Evolutionary conservation across 1,140 invertebrate genomes (phyloP).

Genomic region (Contarinia nasturtii): DNA sequence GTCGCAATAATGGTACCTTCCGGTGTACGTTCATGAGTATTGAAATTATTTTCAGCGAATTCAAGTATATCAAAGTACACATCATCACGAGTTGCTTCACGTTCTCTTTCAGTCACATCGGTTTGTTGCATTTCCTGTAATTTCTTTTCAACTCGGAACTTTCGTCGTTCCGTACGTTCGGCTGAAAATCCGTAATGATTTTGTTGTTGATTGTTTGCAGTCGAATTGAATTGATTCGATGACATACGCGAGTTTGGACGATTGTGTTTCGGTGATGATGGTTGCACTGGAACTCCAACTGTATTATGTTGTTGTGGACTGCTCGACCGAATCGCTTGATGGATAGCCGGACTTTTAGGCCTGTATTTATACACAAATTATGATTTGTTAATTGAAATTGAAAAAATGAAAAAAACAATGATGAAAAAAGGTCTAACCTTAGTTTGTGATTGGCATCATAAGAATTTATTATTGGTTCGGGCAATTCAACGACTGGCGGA

Average conservation of each 20-base stretch:
- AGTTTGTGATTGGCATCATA: not conserved
- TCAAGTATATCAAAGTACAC: slow-evolving; percentile 70
- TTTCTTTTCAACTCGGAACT: slow-evolving; percentile 67
- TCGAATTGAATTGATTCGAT: slow-evolving; percentile 1
- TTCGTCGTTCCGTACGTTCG: slow-evolving; percentile 54
- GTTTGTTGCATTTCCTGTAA: slow-evolving; percentile 55
- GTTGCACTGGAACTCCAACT: slow-evolving; percentile 4
- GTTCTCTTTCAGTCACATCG: slow-evolving; percentile 29
- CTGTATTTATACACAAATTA: no score
- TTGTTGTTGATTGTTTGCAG: slow-evolving; percentile 12
- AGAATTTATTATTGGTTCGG: not conserved
- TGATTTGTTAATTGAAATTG: not conserved
- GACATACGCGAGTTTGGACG: slow-evolving; percentile 22
- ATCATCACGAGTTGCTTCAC: slow-evolving; percentile 20
- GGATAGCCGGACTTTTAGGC: slow-evolving; percentile 16
- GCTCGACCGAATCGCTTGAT: slow-evolving; percentile 6
- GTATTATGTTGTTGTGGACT: slow-evolving; percentile 5
- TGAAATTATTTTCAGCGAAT: slow-evolving; percentile 87
- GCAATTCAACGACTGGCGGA: not conserved
- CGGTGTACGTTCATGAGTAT: slow-evolving; percentile 65
- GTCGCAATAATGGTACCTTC: slow-evolving; percentile 82
- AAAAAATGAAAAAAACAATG: not conserved
- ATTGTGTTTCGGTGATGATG: slow-evolving; percentile 22
- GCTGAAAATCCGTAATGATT: slow-evolving; percentile 14
- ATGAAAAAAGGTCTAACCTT: not conserved